Base-by-base conservation (phyloP, 2,888 invertebrate species). In the Teleogryllus oceanicus region DNA sequence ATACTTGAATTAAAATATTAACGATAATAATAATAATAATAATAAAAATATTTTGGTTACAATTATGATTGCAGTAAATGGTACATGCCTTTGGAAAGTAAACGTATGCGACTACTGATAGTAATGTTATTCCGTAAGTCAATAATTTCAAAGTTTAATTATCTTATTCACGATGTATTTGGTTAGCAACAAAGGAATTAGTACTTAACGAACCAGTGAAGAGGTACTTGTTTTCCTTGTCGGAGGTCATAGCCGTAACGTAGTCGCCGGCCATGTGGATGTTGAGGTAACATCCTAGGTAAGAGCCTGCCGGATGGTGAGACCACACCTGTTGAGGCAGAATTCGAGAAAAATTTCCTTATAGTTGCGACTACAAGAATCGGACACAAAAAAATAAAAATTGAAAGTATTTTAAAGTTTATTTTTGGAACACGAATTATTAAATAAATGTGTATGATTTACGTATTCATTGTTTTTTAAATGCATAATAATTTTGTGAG, bases 271-370 rank as follows among this genome's bases (percentile, higher is more conserved):
- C 88, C 50, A 90, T 89, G 86, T 95, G 94, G 75, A 92, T 90
- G 5, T 91, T 93, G 75, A 88, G 89, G 87, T 95, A 96, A 49
- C 92, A 89, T 50, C 90, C 91, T 80, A 94, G 87, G 86, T 91
- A 92, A 11, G 94, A 93, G 16, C 94, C 94, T 16, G 90, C 90
- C 74, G 92, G 89, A 86, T 94, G 94, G 86, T 94, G 93, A 21
- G 94, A 94, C 93, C 95, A 96, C 21, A 81, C 77, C 87, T 96
- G 94, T 8, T 37, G 8, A 37, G 4, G 37, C 37, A 8, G 37
- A 8, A 37, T 76, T 76, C 21, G 74, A 74, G n/a, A n/a, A n/a
- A 11, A 74, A 13, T 74, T 74, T 1, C 11, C 2, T 74, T 20
- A 12, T 2, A 74, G 0, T n/a, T 74, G n/a, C 2, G 21, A 21